Conservation (phyloP, 1,140 invertebrate species). For the Zaprionus davidi region DNA sequence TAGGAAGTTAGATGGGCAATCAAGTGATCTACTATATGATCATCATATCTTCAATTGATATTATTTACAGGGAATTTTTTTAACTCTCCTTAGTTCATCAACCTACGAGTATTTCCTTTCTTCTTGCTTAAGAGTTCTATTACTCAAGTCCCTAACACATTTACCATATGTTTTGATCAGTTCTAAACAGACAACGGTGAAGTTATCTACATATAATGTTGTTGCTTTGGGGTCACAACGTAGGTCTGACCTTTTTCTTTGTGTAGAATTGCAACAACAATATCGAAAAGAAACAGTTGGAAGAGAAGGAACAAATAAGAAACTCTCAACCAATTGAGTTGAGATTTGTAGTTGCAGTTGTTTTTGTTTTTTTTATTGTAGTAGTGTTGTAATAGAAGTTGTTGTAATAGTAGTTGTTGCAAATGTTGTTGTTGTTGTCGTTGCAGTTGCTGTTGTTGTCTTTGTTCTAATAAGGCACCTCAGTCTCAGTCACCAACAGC, state of each 20-base stretch:
- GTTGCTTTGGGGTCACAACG: slow-evolving; percentile 45
- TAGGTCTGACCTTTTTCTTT: slow-evolving; percentile 62
- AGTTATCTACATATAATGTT: neutral
- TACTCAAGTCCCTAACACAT: neutral
- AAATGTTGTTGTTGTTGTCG: slow-evolving; percentile 4
- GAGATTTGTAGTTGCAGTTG: neutral
- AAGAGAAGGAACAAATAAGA: slow-evolving; percentile 16
- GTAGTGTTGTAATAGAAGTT: neutral
- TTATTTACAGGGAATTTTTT: too few species aligned
- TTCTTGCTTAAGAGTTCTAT: too few species aligned
- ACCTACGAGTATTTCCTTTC: too few species aligned
- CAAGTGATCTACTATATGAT: too few species aligned
- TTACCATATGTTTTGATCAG: neutral
- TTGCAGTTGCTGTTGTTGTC: neutral
- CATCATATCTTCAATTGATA: too few species aligned
- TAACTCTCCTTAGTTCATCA: too few species aligned
- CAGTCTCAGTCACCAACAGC: neutral
- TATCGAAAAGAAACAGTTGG: neutral
- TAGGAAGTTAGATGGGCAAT: too few species aligned
- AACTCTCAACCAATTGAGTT: slow-evolving; percentile 2
- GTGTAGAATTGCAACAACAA: slow-evolving; percentile 26
- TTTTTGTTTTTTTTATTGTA: neutral
- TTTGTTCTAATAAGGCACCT: slow-evolving; percentile 44
- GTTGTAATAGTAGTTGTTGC: neutral
- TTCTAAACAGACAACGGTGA: neutral